Percentiles rank a stretch among this genome's conserved stretches.
Evolutionary conservation across 2,113 vertebrate species (phyloP).

Genomic region (Hemiprocne comata): DNA sequence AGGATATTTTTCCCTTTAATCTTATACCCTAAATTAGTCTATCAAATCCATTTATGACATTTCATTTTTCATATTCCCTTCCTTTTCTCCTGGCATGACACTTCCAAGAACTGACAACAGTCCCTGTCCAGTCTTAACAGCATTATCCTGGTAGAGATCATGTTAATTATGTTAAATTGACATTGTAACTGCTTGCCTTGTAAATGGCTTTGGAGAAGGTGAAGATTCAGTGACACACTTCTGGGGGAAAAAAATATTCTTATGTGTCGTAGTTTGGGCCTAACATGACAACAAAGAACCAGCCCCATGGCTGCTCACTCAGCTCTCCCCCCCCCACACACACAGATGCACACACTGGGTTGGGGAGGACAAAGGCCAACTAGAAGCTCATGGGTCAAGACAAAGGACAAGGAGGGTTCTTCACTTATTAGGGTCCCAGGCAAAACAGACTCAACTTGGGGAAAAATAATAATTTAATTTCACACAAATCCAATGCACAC

Average conservation of each 20-base stretch:
- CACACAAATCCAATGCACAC: too few relatives aligned
- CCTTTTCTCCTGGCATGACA: neutral
- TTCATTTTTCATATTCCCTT: neutral
- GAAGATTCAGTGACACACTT: neutral
- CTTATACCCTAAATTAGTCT: neutral
- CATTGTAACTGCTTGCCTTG: neutral
- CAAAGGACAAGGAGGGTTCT: too few relatives aligned
- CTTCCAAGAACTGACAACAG: neutral
- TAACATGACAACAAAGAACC: too few relatives aligned
- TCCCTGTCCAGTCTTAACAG: neutral
- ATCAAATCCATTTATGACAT: neutral
- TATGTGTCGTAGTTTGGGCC: too few relatives aligned
- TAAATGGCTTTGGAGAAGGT: neutral
- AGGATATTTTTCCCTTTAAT: neutral
- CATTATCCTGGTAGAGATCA: neutral
- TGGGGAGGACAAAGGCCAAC: too few relatives aligned
- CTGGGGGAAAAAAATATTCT: fast-evolving
- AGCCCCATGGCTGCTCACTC: too few relatives aligned
- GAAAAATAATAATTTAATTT: too few relatives aligned
- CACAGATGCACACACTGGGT: too few relatives aligned
- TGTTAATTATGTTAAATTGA: neutral
- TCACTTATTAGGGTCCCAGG: too few relatives aligned
- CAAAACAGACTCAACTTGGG: too few relatives aligned
- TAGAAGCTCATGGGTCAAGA: too few relatives aligned
- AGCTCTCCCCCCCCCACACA: too few relatives aligned